Evolutionary conservation across 2,113 vertebrate species (phyloP).

Genomic region (Sebastes fasciatus): DNA sequence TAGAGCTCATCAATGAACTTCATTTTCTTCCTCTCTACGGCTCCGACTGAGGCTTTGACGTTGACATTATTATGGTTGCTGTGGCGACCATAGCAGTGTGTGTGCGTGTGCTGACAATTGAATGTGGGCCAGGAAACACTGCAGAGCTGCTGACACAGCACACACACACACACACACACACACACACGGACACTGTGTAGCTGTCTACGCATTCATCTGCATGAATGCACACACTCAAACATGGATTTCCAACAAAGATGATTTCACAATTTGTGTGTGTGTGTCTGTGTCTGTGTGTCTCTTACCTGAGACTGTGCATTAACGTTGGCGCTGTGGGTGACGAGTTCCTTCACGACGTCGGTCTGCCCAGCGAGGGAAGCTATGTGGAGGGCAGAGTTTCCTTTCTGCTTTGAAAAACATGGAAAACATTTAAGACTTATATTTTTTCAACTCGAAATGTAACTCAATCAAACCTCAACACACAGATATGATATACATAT

Average conservation of each 20-base stretch:
- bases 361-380: slow-evolving; percentile 95
- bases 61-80: slow-evolving; percentile 45
- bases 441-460: background rate
- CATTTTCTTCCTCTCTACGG: background rate
- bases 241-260: background rate
- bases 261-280: background rate
- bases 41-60: slow-evolving; percentile 11
- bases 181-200: slow-evolving; percentile 5
- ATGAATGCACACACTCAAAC: slow-evolving; percentile 30
- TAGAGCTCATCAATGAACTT: slow-evolving; percentile 8
- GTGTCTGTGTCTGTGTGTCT: background rate
- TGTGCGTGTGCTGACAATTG: slow-evolving; percentile 28
- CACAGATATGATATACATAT: background rate
- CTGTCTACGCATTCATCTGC: slow-evolving; percentile 20
- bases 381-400: slow-evolving; percentile 97
- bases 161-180: slow-evolving; percentile 10
- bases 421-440: background rate
- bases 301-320: slow-evolving; percentile 97
- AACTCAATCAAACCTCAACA: background rate
- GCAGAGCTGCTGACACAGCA: slow-evolving; percentile 64
- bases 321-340: slow-evolving; percentile 92
- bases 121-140: slow-evolving; percentile 45
- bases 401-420: slow-evolving; percentile 87
- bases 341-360: slow-evolving; percentile 94
- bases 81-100: slow-evolving; percentile 31